Percentiles rank a stretch among this genome's conserved stretches.
Conservation (phyloP, 1,140 invertebrate genomes). For the Branchinecta lindahli region DNA sequence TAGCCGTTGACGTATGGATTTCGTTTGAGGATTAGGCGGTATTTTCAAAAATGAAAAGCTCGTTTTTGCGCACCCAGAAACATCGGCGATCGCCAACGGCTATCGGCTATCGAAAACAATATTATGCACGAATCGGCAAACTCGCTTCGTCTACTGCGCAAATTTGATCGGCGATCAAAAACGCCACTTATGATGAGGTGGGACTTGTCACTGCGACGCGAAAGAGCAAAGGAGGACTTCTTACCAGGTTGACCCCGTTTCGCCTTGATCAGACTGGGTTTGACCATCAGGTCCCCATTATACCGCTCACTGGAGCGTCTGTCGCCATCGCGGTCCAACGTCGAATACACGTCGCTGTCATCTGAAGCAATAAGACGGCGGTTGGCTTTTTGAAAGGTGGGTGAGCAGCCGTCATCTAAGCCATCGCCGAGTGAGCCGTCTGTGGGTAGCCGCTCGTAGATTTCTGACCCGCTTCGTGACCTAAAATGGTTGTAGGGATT, state of each 20-base stretch:
- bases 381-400: conserved; percentile 30
- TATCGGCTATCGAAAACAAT: no score
- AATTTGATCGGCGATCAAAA: no score
- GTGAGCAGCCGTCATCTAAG: conserved; percentile 35
- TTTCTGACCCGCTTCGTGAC: conserved; percentile 54
- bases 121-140: no score
- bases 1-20: no score
- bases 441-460: conserved; percentile 57
- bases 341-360: conserved; percentile 51
- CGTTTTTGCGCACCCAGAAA: no score
- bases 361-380: conserved; percentile 41
- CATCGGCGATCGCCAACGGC: no score
- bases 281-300: conserved; percentile 36
- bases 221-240: background rate
- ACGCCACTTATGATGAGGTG: no score
- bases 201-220: no score
- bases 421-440: conserved; percentile 37
- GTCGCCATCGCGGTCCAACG: conserved; percentile 35
- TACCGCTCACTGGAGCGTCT: conserved; percentile 15
- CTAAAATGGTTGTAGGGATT: background rate
- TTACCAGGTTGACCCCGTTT: conserved; percentile 22
- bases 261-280: conserved; percentile 37
- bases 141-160: no score
- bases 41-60: no score
- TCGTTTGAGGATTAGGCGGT: no score